Evolutionary conservation across 2,113 vertebrate species (phyloP), one percentile per base, ranked within the genome.

Genomic region (Cricetomys ansorgei): DNA sequence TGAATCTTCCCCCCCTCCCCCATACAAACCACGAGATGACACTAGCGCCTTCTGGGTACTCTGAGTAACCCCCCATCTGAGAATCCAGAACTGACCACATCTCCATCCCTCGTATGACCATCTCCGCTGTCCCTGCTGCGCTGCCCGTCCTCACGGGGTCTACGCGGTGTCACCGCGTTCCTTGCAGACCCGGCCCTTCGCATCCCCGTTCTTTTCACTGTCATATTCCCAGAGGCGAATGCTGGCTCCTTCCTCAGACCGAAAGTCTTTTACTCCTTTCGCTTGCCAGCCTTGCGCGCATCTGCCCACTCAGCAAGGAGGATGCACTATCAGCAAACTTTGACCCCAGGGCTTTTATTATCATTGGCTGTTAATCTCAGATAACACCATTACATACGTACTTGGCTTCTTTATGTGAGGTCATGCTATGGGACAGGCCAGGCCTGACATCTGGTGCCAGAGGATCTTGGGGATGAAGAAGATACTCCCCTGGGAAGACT

Each of bases 291-390:
- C 48, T 10, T 4, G 45, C 15, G 0, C 11, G n/a, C 8, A 3
- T 48, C 21, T 83, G 34, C 77, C 37, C 34, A 31, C 4, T 1
- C 7, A 65, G 37, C 16, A 43, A 92, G 50, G 64, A 79, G 25
- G 45, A 57, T 27, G 27, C 6, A 8, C 19, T 0, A 0, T 25
- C 25, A 2, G 43, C 8, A 0, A 0, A 0, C 21, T n/a, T 50
- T 43, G 45, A 76, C 12, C 8, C 15, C 12, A 13, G 72, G 77
- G 89, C 15, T 91, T 73, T 2, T 17, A 31, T 27, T 45, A 45
- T 45, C 37, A 34, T 53, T 50, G 10, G 17, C 37, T n/a, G 7
- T 57, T 81, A 81, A 43, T 13, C 16, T 0, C 0, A 29, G 43
- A 57, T 37, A 45, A 17, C 5, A 17, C n/a, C 1, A 12, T 34